Conservation (phyloP, 2,888 invertebrate species). For the Agapetus fuscipes region DNA sequence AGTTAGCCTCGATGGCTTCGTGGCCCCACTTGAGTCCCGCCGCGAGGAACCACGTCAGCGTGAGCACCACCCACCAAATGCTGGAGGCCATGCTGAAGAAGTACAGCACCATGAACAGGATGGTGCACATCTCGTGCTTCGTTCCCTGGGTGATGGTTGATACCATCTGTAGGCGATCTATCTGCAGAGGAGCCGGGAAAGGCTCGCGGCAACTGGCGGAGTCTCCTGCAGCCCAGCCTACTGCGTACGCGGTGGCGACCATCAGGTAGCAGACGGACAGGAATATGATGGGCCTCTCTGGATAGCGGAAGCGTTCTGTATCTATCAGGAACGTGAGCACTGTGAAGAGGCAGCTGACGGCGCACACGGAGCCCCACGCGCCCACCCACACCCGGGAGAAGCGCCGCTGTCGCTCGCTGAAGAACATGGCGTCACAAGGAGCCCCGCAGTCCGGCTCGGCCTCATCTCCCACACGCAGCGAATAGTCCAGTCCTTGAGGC, state of each 20-base stretch:
- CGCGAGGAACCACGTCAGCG: slow-evolving; percentile 93
- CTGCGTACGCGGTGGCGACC: slow-evolving; percentile 86
- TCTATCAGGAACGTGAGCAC: slow-evolving; percentile 90
- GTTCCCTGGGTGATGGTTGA: slow-evolving; percentile 84
- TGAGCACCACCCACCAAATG: slow-evolving; percentile 96
- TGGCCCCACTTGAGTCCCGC: slow-evolving; percentile 97
- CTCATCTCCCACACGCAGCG: slow-evolving; percentile 72
- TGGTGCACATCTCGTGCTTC: slow-evolving; percentile 75
- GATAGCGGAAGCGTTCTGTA: slow-evolving; percentile 91
- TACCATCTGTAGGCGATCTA: slow-evolving; percentile 63
- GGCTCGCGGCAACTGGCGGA: slow-evolving; percentile 76
- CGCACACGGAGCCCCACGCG: slow-evolving; percentile 84
- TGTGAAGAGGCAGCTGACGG: slow-evolving; percentile 85
- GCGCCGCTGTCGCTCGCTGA: slow-evolving; percentile 67
- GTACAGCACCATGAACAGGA: slow-evolving; percentile 91
- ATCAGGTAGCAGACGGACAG: slow-evolving; percentile 92
- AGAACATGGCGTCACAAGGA: slow-evolving; percentile 90
- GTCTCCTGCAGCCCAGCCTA: slow-evolving; percentile 75
- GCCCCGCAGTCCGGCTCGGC: slow-evolving; percentile 71
- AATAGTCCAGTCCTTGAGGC: slow-evolving; percentile 70
- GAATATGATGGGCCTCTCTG: slow-evolving; percentile 96
- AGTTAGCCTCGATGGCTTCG: slow-evolving; percentile 95
- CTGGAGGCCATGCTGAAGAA: slow-evolving; percentile 96
- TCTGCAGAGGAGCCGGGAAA: slow-evolving; percentile 59
- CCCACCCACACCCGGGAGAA: slow-evolving; percentile 90